Conservation (phyloP, 1,140 invertebrate species). For the Thaumetopoea pityocampa region DNA sequence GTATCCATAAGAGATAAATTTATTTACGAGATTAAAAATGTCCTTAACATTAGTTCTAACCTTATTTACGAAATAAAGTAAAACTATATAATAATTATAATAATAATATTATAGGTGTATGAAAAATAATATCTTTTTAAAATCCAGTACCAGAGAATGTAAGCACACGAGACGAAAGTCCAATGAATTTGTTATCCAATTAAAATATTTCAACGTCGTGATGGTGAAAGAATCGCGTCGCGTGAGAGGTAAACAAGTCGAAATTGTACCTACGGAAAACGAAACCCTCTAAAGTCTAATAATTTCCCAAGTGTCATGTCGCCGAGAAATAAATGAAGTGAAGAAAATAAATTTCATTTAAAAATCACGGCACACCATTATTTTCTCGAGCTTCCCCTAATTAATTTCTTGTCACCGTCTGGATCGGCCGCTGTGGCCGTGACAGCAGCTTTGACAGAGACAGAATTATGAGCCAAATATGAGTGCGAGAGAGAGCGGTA, state of each 20-base stretch:
- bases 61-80: no score
- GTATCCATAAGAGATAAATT: no score
- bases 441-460: conserved; percentile 51
- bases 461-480: conserved; percentile 10
- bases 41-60: no score
- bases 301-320: conserved; percentile 72
- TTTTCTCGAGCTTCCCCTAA: conserved; percentile 67
- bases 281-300: conserved; percentile 55
- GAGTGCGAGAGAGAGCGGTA: conserved; percentile 31
- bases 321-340: conserved; percentile 69
- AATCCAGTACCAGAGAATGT: no score
- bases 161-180: no score
- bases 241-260: conserved; percentile 40
- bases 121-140: no score
- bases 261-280: conserved; percentile 43
- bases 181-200: conserved; percentile 6
- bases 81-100: no score
- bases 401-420: conserved; percentile 74
- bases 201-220: conserved; percentile 13
- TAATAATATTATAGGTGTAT: no score
- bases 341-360: conserved; percentile 74
- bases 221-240: conserved; percentile 21
- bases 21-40: no score
- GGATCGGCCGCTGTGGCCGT: conserved; percentile 58
- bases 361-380: conserved; percentile 72